These are phyloP conservation scores for Nothobranchius kuhntae DNA, from an alignment of 2,113 vertebrate genomes.

Conservation along the genomic window DNA sequence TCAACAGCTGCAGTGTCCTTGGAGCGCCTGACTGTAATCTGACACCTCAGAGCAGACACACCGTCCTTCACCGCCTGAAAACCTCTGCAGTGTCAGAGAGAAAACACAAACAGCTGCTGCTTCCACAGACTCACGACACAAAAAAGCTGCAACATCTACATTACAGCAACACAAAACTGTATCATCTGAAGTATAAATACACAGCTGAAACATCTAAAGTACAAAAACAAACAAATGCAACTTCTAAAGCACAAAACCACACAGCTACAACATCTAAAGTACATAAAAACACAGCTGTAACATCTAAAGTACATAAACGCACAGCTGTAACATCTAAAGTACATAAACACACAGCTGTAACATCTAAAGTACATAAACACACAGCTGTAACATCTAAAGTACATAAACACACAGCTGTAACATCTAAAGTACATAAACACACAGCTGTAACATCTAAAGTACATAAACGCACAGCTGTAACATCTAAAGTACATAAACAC, in stretches of 20 bases:
- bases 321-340: neutral
- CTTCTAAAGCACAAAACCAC: neutral
- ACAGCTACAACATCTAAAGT: neutral
- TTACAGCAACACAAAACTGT: neutral
- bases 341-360: neutral
- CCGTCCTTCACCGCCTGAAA: slow-evolving; percentile 27
- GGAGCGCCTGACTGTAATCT: slow-evolving; percentile 45
- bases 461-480: no score
- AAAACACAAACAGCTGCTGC: neutral
- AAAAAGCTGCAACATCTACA: neutral
- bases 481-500: no score
- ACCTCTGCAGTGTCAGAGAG: slow-evolving; percentile 28
- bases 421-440: neutral
- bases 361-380: neutral
- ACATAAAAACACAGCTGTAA: neutral
- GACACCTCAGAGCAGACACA: slow-evolving; percentile 44
- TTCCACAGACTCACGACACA: neutral
- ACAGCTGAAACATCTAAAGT: neutral
- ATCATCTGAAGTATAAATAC: neutral
- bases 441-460: neutral
- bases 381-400: neutral
- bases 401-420: neutral
- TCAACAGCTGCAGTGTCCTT: slow-evolving; percentile 60
- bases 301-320: neutral
- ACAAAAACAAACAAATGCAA: neutral